Percentiles rank a stretch among this genome's conserved stretches.
phyloP scores from a whole-genome alignment of 2,113 vertebrate genomes.

The Epinephelus cyanopodus region DNA sequence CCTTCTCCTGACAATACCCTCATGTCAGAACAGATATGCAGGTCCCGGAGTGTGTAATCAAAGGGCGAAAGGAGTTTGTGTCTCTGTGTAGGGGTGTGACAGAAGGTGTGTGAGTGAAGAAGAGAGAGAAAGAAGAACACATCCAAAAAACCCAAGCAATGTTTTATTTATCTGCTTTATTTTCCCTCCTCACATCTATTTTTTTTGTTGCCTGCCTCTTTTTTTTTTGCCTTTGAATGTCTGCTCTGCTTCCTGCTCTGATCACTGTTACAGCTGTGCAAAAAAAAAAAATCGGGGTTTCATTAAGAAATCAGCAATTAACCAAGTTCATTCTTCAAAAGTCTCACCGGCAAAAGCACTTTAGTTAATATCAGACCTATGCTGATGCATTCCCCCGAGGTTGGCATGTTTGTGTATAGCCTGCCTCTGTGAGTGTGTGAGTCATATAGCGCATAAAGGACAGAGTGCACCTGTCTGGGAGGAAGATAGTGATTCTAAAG shows the following conservation, averaged over 20 bases:
- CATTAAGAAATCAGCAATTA: conserved; percentile 59
- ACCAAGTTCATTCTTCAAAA: conserved; percentile 31
- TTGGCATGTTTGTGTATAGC: conserved; percentile 1
- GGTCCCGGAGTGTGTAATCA: conserved; percentile 51
- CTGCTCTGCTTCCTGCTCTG: conserved; percentile 46
- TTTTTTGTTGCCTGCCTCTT: conserved; percentile 14
- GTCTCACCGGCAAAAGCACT: conserved; percentile 17
- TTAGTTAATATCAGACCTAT: conserved; percentile 30
- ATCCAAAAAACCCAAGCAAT: conserved; percentile 14
- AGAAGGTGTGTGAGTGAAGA: conserved; percentile 19
- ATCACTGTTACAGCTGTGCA: conserved; percentile 48
- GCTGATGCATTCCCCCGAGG: conserved; percentile 10
- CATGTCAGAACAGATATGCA: conserved; percentile 44
- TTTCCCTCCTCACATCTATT: conserved; percentile 13
- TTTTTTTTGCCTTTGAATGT: conserved; percentile 25
- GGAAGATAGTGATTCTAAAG: conserved; percentile 19
- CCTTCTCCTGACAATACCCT: conserved; percentile 49
- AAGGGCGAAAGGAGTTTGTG: conserved; percentile 40
- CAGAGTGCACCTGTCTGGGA: conserved; percentile 46
- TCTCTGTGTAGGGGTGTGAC: conserved; percentile 38
- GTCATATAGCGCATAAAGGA: conserved; percentile 28
- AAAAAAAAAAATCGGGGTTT: conserved; percentile 49
- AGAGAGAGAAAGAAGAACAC: not conserved
- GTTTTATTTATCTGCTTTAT: conserved; percentile 29
- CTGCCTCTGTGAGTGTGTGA: conserved; percentile 25